phyloP scores from a whole-genome alignment of 2,888 invertebrate species.

The Mechanitis mazaeus region DNA sequence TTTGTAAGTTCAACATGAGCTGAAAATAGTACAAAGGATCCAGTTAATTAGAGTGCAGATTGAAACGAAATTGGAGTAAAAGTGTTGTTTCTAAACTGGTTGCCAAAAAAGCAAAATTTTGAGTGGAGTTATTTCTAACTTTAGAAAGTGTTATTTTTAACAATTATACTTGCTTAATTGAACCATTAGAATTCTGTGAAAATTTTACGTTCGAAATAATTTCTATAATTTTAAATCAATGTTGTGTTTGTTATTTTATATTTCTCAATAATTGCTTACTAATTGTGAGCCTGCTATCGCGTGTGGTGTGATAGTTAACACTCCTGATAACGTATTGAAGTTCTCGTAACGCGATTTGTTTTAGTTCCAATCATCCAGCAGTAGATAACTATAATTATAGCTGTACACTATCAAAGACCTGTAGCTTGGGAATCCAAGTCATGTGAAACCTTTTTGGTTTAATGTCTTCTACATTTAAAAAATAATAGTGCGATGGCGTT shows the following conservation, averaged over 20 bases:
- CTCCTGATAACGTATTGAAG: background rate
- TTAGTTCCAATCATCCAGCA: background rate
- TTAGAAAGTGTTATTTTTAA: no score
- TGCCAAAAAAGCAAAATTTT: background rate
- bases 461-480: no score
- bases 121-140: no score
- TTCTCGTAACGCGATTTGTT: slow-evolving; percentile 3
- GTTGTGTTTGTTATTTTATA: background rate
- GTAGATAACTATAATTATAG: slow-evolving; percentile 1
- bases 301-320: slow-evolving; percentile 1
- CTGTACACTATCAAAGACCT: background rate
- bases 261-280: background rate
- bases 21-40: slow-evolving; percentile 8
- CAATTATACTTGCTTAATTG: background rate
- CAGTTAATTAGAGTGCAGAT: slow-evolving; percentile 3
- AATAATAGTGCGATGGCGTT: no score
- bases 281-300: background rate
- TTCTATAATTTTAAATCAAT: background rate
- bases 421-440: no score
- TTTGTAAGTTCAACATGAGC: slow-evolving; percentile 16
- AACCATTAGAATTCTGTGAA: background rate
- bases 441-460: no score
- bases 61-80: background rate
- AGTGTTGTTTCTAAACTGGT: slow-evolving; percentile 2
- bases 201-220: background rate